Evolutionary conservation across 2,888 invertebrate genomes (phyloP).

Genomic region (Drosophila hamatofila): DNA sequence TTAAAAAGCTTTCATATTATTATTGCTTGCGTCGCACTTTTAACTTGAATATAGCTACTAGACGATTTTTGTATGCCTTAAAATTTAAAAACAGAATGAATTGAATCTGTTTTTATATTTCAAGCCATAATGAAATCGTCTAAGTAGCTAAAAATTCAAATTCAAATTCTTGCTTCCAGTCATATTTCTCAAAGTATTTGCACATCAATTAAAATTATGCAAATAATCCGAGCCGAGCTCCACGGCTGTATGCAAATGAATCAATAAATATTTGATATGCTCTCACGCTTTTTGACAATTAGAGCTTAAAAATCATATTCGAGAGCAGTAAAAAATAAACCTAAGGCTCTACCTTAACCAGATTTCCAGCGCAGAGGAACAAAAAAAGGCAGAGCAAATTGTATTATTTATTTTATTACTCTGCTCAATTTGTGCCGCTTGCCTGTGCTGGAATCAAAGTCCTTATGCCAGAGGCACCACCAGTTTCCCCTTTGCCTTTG

Average conservation of each 20-base stretch:
- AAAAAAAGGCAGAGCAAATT: conserved; percentile 41
- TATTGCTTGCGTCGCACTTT: no score
- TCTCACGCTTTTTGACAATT: conserved; percentile 49
- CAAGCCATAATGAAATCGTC: not conserved
- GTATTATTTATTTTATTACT: conserved; percentile 67
- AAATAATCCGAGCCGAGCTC: conserved; percentile 17
- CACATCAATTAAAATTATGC: conserved; percentile 40
- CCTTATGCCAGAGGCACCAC: conserved; percentile 36
- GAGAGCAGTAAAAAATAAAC: conserved; percentile 8
- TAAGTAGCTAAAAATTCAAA: not conserved
- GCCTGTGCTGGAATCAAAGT: conserved; percentile 66
- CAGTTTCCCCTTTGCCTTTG: not conserved
- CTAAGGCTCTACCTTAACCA: conserved; percentile 12
- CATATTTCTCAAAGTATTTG: conserved; percentile 1
- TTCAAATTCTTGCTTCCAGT: not conserved
- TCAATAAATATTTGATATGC: conserved; percentile 31
- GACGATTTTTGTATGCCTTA: no score
- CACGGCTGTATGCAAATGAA: conserved; percentile 54
- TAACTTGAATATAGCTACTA: no score
- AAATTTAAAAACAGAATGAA: no score
- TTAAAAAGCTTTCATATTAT: no score
- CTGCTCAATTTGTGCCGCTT: conserved; percentile 58
- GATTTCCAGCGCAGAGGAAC: conserved; percentile 14
- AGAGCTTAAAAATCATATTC: conserved; percentile 45
- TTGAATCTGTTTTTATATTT: no score